Base-by-base conservation (phyloP, 2,888 invertebrate species). In the Pachycephus smyrnensis region DNA sequence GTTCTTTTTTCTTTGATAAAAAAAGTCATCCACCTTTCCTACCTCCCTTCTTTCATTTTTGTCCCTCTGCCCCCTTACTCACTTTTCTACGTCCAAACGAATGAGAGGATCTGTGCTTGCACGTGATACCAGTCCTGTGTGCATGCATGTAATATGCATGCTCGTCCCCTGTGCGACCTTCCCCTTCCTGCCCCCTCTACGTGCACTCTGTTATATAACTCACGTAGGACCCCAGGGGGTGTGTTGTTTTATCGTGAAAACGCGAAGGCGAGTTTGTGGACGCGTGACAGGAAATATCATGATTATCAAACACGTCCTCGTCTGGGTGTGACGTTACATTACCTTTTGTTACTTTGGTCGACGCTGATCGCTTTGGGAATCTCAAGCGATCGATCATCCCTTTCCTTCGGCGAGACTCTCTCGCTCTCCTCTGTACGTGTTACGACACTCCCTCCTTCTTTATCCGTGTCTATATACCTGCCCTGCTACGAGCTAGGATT, bases 111-210 rank as follows among this genome's bases (percentile, higher is more conserved):
- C 75, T 69, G 76, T 77, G 73, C 80, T 79, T 71, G 37, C 80
- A 79, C 79, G 79, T 75, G 80, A 83, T 81, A 77, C 76, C 77
- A 75, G 69, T 76, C 79, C 79, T 80, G 78, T 80, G 80, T 81
- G 76, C 77, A 79, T 81, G 80, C 82, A 84, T 84, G 84, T 83
- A 87, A 87, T 84, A 85, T 83, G 83, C 80, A 82, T 82, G 82
- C 80, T 77, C 73, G 55, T 55, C 9, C 23, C 55, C 9, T 9
- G 55, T 23, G 2, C 55, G 23, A 55, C 9, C 40, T 23, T 15
- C 4, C 40, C 23, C 40, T 6, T 23, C 3, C 55, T 15, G 23
- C 9, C 55, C 9, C 55, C 23, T 55, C 15, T 40, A 40, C 15
- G 6, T 40, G 15, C 9, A 55, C 55, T 23, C 6, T 9, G 23